A percentile compares a stretch with the other conserved stretches of the same genome.
phyloP scores from a whole-genome alignment of 2,888 invertebrate genomes.

The Trichacis sp. region DNA sequence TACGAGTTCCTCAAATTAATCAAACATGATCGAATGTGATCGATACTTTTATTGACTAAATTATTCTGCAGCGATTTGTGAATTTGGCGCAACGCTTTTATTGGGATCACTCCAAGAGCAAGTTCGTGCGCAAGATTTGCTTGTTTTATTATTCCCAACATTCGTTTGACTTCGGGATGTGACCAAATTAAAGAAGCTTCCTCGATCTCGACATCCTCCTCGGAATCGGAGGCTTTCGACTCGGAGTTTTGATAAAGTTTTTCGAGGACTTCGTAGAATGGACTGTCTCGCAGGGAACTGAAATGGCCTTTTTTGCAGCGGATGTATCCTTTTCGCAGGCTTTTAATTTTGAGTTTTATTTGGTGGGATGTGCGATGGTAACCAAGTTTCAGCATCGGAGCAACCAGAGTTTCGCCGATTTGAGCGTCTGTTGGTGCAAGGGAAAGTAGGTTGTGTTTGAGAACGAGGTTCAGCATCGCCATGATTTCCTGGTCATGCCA shows the following conservation, averaged over 20 bases:
- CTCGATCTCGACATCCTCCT: conserved; percentile 13
- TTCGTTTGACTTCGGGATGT: conserved; percentile 44
- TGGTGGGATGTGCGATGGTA: conserved; percentile 46
- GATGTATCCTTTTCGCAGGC: conserved; percentile 44
- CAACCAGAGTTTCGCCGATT: conserved; percentile 32
- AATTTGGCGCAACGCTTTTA: conserved; percentile 40
- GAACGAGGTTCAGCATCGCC: conserved; percentile 41
- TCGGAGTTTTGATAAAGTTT: conserved; percentile 34
- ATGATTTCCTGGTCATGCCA: conserved; percentile 43
- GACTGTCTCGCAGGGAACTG: conserved; percentile 32
- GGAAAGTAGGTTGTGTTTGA: conserved; percentile 41
- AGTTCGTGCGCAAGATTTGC: conserved; percentile 41
- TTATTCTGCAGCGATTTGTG: conserved; percentile 37
- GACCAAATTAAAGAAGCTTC: conserved; percentile 36
- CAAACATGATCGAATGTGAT: conserved; percentile 45
- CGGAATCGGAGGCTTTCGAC: conserved; percentile 17
- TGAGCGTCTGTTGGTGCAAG: conserved; percentile 36
- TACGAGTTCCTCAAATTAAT: conserved; percentile 44
- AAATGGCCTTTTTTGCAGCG: conserved; percentile 30
- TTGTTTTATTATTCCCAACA: conserved; percentile 43
- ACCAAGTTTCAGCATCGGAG: conserved; percentile 41
- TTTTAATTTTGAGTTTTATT: conserved; percentile 47
- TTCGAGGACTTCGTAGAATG: conserved; percentile 43
- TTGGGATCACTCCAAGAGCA: conserved; percentile 38
- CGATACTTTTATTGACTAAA: conserved; percentile 39